These are phyloP conservation scores for Rhabdornis inornatus DNA, from an alignment of 2,113 vertebrate species.

Conservation along the genomic window DNA sequence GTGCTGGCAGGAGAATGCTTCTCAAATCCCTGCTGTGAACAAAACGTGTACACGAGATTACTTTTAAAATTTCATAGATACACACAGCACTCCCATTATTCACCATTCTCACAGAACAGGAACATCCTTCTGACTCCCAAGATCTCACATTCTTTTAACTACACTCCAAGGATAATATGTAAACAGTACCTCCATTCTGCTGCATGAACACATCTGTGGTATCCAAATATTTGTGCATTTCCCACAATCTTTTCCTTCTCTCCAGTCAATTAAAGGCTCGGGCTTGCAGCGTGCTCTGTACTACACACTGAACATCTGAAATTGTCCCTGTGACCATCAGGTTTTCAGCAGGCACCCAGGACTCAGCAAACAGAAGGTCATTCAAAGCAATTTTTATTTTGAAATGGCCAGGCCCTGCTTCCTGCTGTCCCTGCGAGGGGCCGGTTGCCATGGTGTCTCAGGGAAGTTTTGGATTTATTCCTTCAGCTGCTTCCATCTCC, in stretches of 20 bases:
- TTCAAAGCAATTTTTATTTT: not conserved
- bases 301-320: not conserved
- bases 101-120: not conserved
- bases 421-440: not conserved
- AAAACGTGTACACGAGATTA: not conserved
- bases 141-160: not conserved
- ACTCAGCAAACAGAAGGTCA: not conserved
- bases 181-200: conserved; percentile 65
- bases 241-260: conserved; percentile 2
- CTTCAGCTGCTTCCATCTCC: conserved; percentile 9
- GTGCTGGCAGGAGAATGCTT: not conserved
- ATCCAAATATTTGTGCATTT: conserved; percentile 75
- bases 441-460: conserved; percentile 71
- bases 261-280: not conserved
- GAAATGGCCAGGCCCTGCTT: not conserved
- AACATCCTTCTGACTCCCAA: not conserved
- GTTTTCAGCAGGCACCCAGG: not conserved
- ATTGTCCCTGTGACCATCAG: not conserved
- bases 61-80: not conserved
- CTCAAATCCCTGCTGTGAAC: not conserved
- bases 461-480: conserved; percentile 35
- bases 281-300: not conserved
- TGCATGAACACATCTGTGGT: conserved; percentile 68
- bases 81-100: not conserved
- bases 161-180: not conserved